phyloP scores from a whole-genome alignment of 2,113 vertebrate species.

The Lophotis ruficrista region DNA sequence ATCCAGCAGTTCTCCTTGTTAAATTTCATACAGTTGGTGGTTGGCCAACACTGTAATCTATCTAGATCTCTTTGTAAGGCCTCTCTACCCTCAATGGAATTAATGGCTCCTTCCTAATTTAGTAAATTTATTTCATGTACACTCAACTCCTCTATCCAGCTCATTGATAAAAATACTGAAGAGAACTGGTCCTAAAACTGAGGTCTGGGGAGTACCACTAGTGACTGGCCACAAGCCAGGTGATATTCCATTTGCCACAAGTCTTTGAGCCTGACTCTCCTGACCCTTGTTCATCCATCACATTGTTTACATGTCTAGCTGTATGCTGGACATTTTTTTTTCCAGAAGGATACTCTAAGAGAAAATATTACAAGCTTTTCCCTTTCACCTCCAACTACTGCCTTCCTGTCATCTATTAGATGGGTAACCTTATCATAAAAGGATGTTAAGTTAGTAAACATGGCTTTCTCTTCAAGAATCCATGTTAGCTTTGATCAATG shows the following conservation, averaged over 20 bases:
- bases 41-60: background rate
- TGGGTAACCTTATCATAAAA: background rate
- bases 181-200: background rate
- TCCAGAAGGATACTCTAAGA: background rate
- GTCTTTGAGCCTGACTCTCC: rapidly evolving
- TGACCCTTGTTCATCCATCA: background rate
- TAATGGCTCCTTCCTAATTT: background rate
- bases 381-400: rapidly evolving
- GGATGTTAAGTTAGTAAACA: background rate
- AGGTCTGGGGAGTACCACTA: rapidly evolving
- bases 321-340: background rate
- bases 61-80: background rate
- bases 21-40: background rate
- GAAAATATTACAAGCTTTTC: background rate
- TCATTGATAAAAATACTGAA: background rate
- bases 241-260: background rate
- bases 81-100: background rate
- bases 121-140: background rate
- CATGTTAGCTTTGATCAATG: background rate
- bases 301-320: background rate
- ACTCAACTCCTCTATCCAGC: background rate
- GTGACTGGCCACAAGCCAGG: background rate
- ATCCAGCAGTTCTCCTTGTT: background rate
- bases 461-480: background rate
- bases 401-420: background rate